phyloP scores from a whole-genome alignment of 1,140 invertebrate genomes.

The Zaprionus capensis region DNA sequence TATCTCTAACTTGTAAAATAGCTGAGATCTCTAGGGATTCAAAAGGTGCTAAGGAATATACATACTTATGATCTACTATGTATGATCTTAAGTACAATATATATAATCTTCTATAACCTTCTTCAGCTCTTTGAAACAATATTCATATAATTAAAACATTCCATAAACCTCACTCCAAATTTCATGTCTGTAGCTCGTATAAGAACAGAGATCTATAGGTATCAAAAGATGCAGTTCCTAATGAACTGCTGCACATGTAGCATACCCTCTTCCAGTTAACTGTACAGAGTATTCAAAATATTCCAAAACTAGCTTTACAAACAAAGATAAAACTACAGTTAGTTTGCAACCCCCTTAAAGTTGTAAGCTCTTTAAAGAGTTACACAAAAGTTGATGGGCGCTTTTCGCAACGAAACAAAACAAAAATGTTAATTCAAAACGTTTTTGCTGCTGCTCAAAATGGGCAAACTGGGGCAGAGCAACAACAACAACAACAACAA shows the following conservation, averaged over 20 bases:
- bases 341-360: neutral
- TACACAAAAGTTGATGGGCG: constrained; percentile 2
- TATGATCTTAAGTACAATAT: no score
- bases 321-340: constrained; percentile 6
- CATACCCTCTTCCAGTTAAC: neutral
- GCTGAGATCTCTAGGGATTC: neutral
- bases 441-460: constrained; percentile 56
- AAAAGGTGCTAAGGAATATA: neutral
- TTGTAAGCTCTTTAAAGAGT: constrained; percentile 5
- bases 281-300: neutral
- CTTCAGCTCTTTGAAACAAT: neutral
- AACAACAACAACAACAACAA: constrained; percentile 22
- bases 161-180: neutral
- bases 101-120: no score
- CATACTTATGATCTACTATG: no score
- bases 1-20: neutral
- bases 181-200: neutral
- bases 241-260: neutral
- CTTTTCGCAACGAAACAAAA: constrained; percentile 40
- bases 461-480: constrained; percentile 29
- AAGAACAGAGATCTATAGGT: neutral
- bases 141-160: neutral
- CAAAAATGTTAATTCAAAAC: constrained; percentile 65
- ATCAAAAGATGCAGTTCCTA: neutral
- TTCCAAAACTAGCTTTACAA: neutral